These are phyloP conservation scores for Gastrophryne carolinensis DNA, from an alignment of 2,797 vertebrate species.

Conservation along the genomic window DNA sequence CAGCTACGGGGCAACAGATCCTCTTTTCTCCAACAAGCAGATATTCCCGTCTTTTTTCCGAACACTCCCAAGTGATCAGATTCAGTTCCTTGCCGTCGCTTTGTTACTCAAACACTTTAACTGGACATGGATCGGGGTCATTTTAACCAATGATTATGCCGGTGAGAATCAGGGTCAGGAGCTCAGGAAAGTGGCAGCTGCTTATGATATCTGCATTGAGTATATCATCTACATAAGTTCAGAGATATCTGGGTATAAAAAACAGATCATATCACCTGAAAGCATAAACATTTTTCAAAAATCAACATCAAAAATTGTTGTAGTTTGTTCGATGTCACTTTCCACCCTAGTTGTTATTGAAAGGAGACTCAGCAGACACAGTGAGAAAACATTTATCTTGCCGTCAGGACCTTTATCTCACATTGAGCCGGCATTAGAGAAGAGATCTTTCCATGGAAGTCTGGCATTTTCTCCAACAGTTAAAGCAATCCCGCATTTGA, in stretches of 20 bases:
- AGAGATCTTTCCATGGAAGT: not conserved
- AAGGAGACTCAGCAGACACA: not conserved
- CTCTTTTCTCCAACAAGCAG: not conserved
- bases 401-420: not conserved
- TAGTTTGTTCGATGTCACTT: not conserved
- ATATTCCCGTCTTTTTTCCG: not conserved
- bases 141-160: not conserved
- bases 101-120: not conserved
- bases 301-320: not conserved
- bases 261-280: too few relatives aligned
- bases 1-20: conserved; percentile 11
- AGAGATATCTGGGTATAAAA: not conserved
- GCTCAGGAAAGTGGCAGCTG: not conserved
- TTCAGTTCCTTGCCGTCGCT: not conserved
- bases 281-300: too few relatives aligned
- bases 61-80: conserved; percentile 1
- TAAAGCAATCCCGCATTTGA: not conserved
- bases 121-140: conserved; percentile 12
- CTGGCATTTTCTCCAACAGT: not conserved
- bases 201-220: not conserved
- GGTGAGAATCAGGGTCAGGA: conserved; percentile 11
- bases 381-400: not conserved
- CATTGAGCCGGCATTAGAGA: not conserved
- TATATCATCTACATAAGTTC: not conserved
- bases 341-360: not conserved